A percentile compares a stretch with the other conserved stretches of the same genome.
Evolutionary conservation across 2,888 invertebrate species (phyloP).

Genomic region (Loripinus fragilis): DNA sequence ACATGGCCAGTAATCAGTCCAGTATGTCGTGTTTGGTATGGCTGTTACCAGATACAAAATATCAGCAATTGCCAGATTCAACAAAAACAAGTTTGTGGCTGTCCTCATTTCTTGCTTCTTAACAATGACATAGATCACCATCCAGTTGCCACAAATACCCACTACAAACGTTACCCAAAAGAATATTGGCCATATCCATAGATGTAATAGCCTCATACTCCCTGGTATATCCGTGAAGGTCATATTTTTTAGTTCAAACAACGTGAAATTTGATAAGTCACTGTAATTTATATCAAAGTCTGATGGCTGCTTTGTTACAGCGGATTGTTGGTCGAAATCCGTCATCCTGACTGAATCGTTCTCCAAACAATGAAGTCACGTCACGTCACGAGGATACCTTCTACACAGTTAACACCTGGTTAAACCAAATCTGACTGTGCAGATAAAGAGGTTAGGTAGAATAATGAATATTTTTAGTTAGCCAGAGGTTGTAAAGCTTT

Average conservation of each 20-base stretch:
- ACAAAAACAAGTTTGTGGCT: conserved; percentile 55
- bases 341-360: too few relatives aligned
- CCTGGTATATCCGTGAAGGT: not conserved
- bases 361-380: too few relatives aligned
- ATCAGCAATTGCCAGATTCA: conserved; percentile 57
- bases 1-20: conserved; percentile 53
- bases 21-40: conserved; percentile 49
- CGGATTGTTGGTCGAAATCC: too few relatives aligned
- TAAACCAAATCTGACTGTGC: too few relatives aligned
- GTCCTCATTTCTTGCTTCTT: conserved; percentile 55
- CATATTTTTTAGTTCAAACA: conserved; percentile 11
- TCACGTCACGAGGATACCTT: too few relatives aligned
- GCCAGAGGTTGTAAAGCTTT: too few relatives aligned
- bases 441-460: too few relatives aligned
- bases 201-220: not conserved
- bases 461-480: too few relatives aligned
- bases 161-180: conserved; percentile 54
- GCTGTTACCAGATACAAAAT: conserved; percentile 49
- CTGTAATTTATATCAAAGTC: too few relatives aligned
- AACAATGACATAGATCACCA: conserved; percentile 54
- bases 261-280: conserved; percentile 25
- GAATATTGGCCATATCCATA: conserved; percentile 43
- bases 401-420: too few relatives aligned
- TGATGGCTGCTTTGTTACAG: too few relatives aligned
- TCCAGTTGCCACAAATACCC: conserved; percentile 54